phyloP scores from a whole-genome alignment of 2,797 vertebrate species.

The Rhinophrynus dorsalis region DNA sequence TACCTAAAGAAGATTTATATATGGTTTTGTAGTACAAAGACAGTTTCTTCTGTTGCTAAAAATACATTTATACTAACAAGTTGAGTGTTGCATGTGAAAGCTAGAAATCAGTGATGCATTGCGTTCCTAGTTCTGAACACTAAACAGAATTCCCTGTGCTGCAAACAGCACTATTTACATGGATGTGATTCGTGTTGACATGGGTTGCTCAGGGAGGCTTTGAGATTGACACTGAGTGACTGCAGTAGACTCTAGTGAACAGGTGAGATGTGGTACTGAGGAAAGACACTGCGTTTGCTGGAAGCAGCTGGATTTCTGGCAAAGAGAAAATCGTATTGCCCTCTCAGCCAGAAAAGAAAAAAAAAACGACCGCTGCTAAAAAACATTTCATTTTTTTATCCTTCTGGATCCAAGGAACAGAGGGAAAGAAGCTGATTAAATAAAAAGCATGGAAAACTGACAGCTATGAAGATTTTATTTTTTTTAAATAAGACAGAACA shows the following conservation, averaged over 20 bases:
- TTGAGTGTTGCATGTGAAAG: too few relatives aligned
- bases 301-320: conserved; percentile 20
- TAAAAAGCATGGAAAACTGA: not conserved
- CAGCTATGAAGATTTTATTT: too few relatives aligned
- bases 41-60: too few relatives aligned
- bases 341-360: not conserved
- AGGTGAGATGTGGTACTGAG: conserved; percentile 12
- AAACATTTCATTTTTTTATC: conserved; percentile 16
- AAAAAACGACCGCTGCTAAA: not conserved
- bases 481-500: too few relatives aligned
- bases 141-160: not conserved
- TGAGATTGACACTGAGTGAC: conserved; percentile 12
- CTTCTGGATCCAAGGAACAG: not conserved
- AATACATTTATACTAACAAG: too few relatives aligned
- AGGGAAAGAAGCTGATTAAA: not conserved
- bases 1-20: too few relatives aligned
- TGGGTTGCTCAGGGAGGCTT: not conserved
- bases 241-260: conserved; percentile 4
- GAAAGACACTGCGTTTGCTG: not conserved
- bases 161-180: not conserved
- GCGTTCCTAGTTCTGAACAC: not conserved
- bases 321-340: not conserved
- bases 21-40: too few relatives aligned
- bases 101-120: too few relatives aligned
- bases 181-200: conserved; percentile 23